These are phyloP conservation scores for Polyommatus iphigenia DNA, from an alignment of 2,888 invertebrate genomes.

Conservation along the genomic window DNA sequence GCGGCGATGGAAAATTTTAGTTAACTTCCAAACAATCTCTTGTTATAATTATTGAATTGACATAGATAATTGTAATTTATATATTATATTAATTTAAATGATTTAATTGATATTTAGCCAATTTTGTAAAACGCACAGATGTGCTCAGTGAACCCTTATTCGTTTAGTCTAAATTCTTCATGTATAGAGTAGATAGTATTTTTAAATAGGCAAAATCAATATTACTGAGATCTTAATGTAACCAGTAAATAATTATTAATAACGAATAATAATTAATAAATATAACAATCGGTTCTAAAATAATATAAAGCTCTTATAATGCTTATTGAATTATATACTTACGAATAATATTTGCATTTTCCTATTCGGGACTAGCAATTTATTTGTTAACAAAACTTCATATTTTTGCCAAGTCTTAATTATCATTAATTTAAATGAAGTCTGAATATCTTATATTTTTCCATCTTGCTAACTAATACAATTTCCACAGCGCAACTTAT, in stretches of 20 bases:
- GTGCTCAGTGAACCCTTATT: not conserved
- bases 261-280: not conserved
- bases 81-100: not conserved
- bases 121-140: constrained; percentile 16
- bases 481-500: not conserved
- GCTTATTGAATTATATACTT: not conserved
- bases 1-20: not conserved
- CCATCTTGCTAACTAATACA: not conserved
- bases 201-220: constrained; percentile 14
- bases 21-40: constrained; percentile 5
- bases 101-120: constrained; percentile 20
- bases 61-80: constrained; percentile 11
- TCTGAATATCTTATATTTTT: constrained; percentile 6
- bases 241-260: not conserved
- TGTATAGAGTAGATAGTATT: constrained; percentile 6
- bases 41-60: constrained; percentile 10
- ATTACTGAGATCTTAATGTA: not conserved
- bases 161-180: not conserved
- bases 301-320: not conserved
- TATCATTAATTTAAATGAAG: not conserved
- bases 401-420: not conserved
- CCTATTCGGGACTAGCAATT: not conserved
- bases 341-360: not conserved
- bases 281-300: not conserved
- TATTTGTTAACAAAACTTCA: not conserved